Evolutionary conservation across 2,888 invertebrate species (phyloP).

Genomic region (Cheilosia pagana): DNA sequence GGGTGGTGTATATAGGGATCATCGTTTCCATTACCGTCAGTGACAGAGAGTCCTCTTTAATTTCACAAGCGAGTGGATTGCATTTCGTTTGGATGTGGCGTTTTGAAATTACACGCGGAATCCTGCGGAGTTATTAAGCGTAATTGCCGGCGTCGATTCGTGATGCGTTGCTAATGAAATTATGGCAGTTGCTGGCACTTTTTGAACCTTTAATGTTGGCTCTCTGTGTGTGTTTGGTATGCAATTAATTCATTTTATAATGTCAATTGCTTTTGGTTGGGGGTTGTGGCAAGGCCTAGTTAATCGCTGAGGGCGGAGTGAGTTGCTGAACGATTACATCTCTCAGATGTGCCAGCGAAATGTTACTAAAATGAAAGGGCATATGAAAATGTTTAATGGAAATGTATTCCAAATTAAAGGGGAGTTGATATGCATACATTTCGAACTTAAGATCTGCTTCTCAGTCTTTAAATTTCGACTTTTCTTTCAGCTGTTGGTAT

Average conservation of each 20-base stretch:
- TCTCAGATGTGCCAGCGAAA: background rate
- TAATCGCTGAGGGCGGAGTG: constrained; percentile 12
- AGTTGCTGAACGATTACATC: constrained; percentile 1
- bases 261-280: constrained; percentile 18
- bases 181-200: constrained; percentile 52
- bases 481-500: too few species aligned
- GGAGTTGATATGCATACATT: too few species aligned
- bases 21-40: constrained; percentile 39
- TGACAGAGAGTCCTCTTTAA: constrained; percentile 37
- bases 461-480: too few species aligned
- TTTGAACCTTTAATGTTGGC: constrained; percentile 49
- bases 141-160: constrained; percentile 53
- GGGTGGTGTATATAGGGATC: constrained; percentile 23
- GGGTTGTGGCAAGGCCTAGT: background rate
- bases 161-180: constrained; percentile 66
- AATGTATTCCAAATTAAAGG: too few species aligned
- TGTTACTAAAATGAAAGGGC: background rate
- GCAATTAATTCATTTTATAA: constrained; percentile 51
- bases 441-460: too few species aligned
- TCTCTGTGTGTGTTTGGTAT: constrained; percentile 12
- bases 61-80: constrained; percentile 55
- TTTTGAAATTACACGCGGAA: constrained; percentile 6
- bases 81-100: background rate
- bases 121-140: constrained; percentile 26
- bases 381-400: background rate